Base-by-base conservation (phyloP, 2,797 vertebrate species). In the Phoeniculus purpureus region DNA sequence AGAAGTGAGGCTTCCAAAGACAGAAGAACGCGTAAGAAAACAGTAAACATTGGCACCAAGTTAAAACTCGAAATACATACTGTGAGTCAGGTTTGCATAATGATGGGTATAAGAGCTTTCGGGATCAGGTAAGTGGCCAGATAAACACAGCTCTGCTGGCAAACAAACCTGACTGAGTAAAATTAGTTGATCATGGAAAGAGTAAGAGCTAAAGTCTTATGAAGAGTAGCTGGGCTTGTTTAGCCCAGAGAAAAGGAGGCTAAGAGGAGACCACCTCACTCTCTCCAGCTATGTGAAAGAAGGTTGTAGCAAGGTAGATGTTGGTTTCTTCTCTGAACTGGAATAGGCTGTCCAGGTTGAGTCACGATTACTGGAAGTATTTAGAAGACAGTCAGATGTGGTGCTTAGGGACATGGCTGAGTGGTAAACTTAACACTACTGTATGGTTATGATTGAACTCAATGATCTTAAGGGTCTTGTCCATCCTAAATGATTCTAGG, bases 1-100 rank as follows among this genome's bases (percentile, higher is more conserved):
- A 34, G 17, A 90, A 81, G 26, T 77, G 77, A 87, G 54, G 77
- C 25, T 87, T 87, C n/a, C 65, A 68, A 83, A 81, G 25, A 77
- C 21, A 84, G 52, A 72, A 70, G 52, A 76, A 75, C 20, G 20
- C 5, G 8, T 74, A 77, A 85, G n/a, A 64, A 85, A 71, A 78
- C 61, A 77, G 13, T 74, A 64, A 92, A 87, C 31, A 72, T 20
- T 3, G 1, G 54, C n/a, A 62, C 22, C 10, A 59, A 84, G 72
- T 60, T 16, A 91, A 84, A 89, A 68, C 45, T 89, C n/a, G 56
- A 89, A 92, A 73, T 81, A 31, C 7, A 3, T 71, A n/a, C 27
- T 72, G 10, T 51, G 26, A 61, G 5, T 72, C 29, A 65, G 16
- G 8, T 89, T 90, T 71, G 32, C 50, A 54, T 45, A 81, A 58